Evolutionary conservation across 2,113 vertebrate species (phyloP).

Genomic region (Pseudopipra pipra): DNA sequence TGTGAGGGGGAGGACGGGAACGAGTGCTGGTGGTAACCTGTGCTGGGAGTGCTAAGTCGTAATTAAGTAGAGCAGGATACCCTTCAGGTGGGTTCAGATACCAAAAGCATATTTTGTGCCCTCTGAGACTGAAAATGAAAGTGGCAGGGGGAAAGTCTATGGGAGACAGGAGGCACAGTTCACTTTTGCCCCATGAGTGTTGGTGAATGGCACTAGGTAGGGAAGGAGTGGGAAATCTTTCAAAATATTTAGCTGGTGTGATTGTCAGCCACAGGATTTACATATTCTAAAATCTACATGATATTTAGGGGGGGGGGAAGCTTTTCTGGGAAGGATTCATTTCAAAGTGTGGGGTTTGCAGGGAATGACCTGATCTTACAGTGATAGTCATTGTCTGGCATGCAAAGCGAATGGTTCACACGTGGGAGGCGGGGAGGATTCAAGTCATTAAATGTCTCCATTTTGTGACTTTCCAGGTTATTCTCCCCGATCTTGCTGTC

Average conservation of each 20-base stretch:
- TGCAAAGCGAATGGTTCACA: not conserved
- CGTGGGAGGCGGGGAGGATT: not conserved
- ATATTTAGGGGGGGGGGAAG: not conserved
- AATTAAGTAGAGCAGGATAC: not conserved
- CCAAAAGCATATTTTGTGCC: not conserved
- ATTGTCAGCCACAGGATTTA: not conserved
- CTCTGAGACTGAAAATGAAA: not conserved
- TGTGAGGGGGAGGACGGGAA: not conserved
- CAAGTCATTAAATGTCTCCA: not conserved
- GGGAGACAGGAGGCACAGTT: not conserved
- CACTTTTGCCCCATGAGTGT: fast-evolving
- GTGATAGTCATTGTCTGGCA: not conserved
- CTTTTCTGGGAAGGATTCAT: not conserved
- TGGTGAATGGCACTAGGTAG: not conserved
- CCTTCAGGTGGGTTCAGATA: not conserved
- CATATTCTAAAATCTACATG: not conserved
- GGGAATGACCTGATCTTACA: not conserved
- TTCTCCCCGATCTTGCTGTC: constrained; percentile 95
- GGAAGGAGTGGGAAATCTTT: not conserved
- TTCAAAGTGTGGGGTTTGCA: not conserved
- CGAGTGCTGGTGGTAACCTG: not conserved
- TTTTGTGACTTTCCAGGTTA: constrained; percentile 81
- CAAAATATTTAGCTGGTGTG: not conserved
- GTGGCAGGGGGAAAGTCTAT: not conserved
- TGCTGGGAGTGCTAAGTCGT: not conserved